Evolutionary conservation across 2,888 invertebrate genomes (phyloP), one percentile per base, ranked within the genome.

Genomic region (Drepanosiphum platanoidis): DNA sequence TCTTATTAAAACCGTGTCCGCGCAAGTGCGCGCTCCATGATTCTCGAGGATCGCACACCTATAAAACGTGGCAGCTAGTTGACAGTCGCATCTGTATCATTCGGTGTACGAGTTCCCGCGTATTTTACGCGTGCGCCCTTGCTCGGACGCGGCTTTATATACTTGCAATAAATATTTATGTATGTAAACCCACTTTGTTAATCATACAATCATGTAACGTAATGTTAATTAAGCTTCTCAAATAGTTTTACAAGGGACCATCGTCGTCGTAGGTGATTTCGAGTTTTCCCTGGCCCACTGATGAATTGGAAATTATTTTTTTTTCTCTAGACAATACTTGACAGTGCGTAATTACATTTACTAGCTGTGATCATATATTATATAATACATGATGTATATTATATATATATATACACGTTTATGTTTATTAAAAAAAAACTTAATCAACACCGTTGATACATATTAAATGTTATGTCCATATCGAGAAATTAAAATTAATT

Each of bases 121-220:
- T 22, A 1, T 52, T 7, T 18, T 5, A 8, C 27, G 27, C 30
- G 8, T 64, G 27, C 27, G 27, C 27, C 11, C 64, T 64, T 13
- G 13, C 3, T 11, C 30, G 27, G 64, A 64, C 5, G 13, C 13
- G 64, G 27, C 27, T 64, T 64, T 3, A 64, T 66, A 64, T 66
- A 82, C 30, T 61, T 61, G 82, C 82, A 82, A 72, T 61, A 72
- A 72, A 32, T 74, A 64, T 82, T 64, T n/a, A n/a, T 83, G 32
- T 71, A 58, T 42, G 15, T 61, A 30, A 34, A 64, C 42, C 13
- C 64, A 64, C 64, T 64, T 46, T 30, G 27, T 72, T 72, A 64
- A 61, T 74, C 64, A 72, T 64, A 42, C n/a, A 32, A 32, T 58
- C 42, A 30, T 32, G 30, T 71, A 81, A 71, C 71, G 13, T 42